These are phyloP conservation scores for Laspeyria flexula DNA, from an alignment of 2,888 invertebrate genomes.

Conservation along the genomic window DNA sequence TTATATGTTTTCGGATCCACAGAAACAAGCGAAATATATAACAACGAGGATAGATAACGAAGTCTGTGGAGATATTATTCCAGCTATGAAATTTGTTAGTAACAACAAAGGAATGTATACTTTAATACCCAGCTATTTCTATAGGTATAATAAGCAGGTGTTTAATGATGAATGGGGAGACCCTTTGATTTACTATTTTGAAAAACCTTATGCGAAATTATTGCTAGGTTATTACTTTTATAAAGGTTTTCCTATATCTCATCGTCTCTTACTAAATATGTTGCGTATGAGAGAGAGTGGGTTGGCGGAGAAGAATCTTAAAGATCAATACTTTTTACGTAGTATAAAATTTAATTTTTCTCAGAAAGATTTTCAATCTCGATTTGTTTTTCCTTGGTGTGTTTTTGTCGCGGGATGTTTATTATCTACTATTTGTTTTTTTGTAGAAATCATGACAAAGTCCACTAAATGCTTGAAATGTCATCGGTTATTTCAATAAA, in stretches of 20 bases:
- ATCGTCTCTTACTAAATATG: conserved; percentile 3
- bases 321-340: conserved; percentile 9
- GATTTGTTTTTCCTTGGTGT: not conserved
- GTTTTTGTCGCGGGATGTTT: not conserved
- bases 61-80: conserved; percentile 26
- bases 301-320: conserved; percentile 7
- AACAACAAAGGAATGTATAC: conserved; percentile 15
- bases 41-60: conserved; percentile 1
- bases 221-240: conserved; percentile 9
- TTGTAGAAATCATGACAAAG: conserved; percentile 3
- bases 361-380: not conserved
- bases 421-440: conserved; percentile 2
- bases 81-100: conserved; percentile 21
- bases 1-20: conserved; percentile 16
- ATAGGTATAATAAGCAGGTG: conserved; percentile 18
- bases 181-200: conserved; percentile 19
- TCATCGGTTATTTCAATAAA: not conserved
- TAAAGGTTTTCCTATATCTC: conserved; percentile 14
- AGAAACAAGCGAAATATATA: conserved; percentile 35
- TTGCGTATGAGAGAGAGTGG: conserved; percentile 18
- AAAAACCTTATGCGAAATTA: conserved; percentile 11
- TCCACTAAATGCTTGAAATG: not conserved
- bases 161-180: conserved; percentile 34
- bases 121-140: conserved; percentile 20
- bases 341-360: conserved; percentile 1